phyloP scores from a whole-genome alignment of 1,140 invertebrate species.

The Zophobas morio region DNA sequence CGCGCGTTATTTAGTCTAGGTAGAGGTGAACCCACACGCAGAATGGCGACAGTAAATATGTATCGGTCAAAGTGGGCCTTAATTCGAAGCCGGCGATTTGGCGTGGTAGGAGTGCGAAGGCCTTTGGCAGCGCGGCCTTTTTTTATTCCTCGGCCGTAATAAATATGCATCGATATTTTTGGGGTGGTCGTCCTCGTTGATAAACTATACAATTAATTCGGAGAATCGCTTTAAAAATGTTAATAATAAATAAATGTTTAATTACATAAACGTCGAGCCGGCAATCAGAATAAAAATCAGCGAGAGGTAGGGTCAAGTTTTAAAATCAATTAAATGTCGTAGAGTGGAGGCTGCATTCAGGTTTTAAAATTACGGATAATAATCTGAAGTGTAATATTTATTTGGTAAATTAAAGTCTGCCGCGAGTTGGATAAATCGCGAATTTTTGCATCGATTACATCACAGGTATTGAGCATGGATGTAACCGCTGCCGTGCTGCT shows the following conservation, averaged over 20 bases:
- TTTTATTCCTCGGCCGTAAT: conserved; percentile 27
- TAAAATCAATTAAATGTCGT: conserved; percentile 39
- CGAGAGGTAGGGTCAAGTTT: conserved; percentile 38
- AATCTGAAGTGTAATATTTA: conserved; percentile 45
- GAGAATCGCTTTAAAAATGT: conserved; percentile 24
- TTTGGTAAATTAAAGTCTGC: conserved; percentile 47
- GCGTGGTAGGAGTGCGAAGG: conserved; percentile 28
- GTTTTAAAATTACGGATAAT: conserved; percentile 45
- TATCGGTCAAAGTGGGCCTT: neutral
- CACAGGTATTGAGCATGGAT: conserved; percentile 42
- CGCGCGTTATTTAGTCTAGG: conserved; percentile 32
- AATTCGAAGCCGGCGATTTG: neutral
- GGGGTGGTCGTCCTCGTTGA: conserved; percentile 46
- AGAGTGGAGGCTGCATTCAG: conserved; percentile 32
- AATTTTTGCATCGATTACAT: conserved; percentile 47
- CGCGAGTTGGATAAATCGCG: conserved; percentile 38
- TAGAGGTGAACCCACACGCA: conserved; percentile 27
- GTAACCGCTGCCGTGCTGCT: conserved; percentile 33
- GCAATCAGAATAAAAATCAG: conserved; percentile 44
- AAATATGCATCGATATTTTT: conserved; percentile 48
- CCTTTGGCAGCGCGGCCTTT: conserved; percentile 6
- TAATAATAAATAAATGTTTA: conserved; percentile 49
- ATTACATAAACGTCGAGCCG: conserved; percentile 36
- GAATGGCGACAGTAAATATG: conserved; percentile 19
- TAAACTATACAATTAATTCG: conserved; percentile 45